Evolutionary conservation across 2,797 vertebrate genomes (phyloP), one percentile per base, ranked within the genome.

Genomic region (Orientallactaga sibirica): DNA sequence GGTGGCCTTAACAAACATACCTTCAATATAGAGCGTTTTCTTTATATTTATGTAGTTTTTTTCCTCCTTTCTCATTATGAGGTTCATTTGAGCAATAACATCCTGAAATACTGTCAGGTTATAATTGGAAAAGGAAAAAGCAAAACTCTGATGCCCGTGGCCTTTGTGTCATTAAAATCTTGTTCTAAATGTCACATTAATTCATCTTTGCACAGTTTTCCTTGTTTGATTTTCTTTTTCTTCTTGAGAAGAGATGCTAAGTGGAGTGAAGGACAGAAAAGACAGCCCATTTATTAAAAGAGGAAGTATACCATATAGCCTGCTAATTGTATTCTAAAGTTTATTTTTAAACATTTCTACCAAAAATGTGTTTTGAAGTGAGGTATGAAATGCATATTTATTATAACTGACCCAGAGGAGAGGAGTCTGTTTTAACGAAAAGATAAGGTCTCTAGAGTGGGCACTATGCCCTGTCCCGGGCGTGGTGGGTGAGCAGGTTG

Each of bases 81-180:
- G 68, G 64, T 92, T 96, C 85, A 37, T 91, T 86, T 95, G 67
- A 92, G 75, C 67, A 86, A 91, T 74, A 94, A 87, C 83, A 76
- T 94, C 78, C 93, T 92, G 64, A 97, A 94, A 94, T 78, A 29
- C 81, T 86, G 68, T 95, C 90, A 86, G 37, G 62, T 90, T 96
- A 68, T 93, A 90, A 91, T 48, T 67, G n/a, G 84, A 90, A 94
- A 93, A 93, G 82, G 88, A 83, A 92, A 93, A 96, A 76, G 62
- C 62, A 70, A 85, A 95, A 67, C 66, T 95, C 90, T 74, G 80
- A 90, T 83, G 85, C 84, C 94, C 68, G 86, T 96, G 94, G 92
- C 87, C 91, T 96, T 96, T 82, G 68, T 92, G 87, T 74, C 94
- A 90, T 96, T 96, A 96, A 94, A 96, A 80, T 80, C 93, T 92